Evolutionary conservation across 2,888 invertebrate species (phyloP), one percentile per base, ranked within the genome.

Genomic region (Deroplatys truncata): DNA sequence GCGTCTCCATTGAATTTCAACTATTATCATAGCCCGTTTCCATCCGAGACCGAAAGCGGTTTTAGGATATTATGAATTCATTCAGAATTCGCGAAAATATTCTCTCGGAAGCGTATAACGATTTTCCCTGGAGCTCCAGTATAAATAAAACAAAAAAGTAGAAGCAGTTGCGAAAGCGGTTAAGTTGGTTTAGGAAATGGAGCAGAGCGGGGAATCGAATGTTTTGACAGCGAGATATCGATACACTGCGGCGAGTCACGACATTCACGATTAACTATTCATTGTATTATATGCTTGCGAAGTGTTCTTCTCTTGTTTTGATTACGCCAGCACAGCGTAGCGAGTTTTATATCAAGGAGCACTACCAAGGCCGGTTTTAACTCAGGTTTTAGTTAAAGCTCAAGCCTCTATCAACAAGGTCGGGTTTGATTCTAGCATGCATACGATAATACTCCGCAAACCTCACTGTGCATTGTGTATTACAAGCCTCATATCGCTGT

Each of bases 121-220:
- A 86, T 82, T 82, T 86, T 86, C 86, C 86, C 72, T 16, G 82
- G 86, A 87, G 87, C n/a, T 82, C 87, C 83, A 83, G 83, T 87
- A 87, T 87, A 87, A 87, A 87, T 83, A 87, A 87, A 87, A 87
- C 56, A 72, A 72, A 72, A 72, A 72, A 72, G 56, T 25, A 72
- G 56, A 72, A 31, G 87, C 35, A 87, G 16, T 72, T 84, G 84
- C 49, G 35, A 90, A 90, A 90, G 90, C 90, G 86, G 90, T 88
- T 90, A 85, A 94, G 94, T 94, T 94, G 93, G 93, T 94, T 94
- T 94, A 94, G 93, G 93, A 94, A 94, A 94, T 94, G 93, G 94
- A 93, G 93, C 94, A 93, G 82, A 25, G 82, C 35, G n/a, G 20
- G 3, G 56, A 72, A 72, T 72, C 56, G 56, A 93, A 93, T 94